phyloP scores from a whole-genome alignment of 2,113 vertebrate species.

The Typhlomys cinereus region DNA sequence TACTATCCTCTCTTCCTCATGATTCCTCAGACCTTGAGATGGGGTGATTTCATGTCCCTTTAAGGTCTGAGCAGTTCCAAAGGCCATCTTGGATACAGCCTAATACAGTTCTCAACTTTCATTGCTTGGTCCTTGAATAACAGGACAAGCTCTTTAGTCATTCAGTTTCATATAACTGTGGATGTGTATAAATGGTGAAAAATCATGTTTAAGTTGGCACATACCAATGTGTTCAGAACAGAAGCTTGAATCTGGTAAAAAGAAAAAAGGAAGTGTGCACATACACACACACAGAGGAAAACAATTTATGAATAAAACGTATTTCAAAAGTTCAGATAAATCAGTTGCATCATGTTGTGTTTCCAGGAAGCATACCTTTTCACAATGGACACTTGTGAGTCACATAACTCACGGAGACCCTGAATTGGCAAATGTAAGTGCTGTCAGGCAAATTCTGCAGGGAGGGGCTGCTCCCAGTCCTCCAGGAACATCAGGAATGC shows the following conservation, averaged over 20 bases:
- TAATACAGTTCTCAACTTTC: background rate
- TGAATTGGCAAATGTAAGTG: constrained; percentile 80
- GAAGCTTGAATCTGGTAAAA: constrained; percentile 76
- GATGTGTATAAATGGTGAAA: constrained; percentile 36
- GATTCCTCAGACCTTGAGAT: too few relatives aligned
- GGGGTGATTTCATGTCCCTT: too few relatives aligned
- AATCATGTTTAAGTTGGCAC: constrained; percentile 69
- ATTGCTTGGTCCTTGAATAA: background rate
- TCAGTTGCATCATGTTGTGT: constrained; percentile 83
- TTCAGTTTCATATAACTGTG: background rate
- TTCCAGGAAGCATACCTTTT: constrained; percentile 86
- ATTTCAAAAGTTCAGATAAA: constrained; percentile 82
- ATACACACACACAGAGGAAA: constrained; percentile 50
- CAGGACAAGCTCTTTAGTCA: background rate
- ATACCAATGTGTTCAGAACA: constrained; percentile 78
- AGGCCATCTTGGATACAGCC: background rate
- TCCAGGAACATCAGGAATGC: constrained; percentile 80
- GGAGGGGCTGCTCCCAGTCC: constrained; percentile 77
- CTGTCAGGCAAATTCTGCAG: constrained; percentile 82
- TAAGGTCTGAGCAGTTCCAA: too few relatives aligned
- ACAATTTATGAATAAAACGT: constrained; percentile 87
- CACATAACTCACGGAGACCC: constrained; percentile 84
- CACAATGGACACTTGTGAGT: constrained; percentile 82
- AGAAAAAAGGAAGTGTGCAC: constrained; percentile 55
- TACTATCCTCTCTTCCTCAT: too few relatives aligned